These are phyloP conservation scores for Nomada fabriciana DNA, from an alignment of 2,888 invertebrate species.

Conservation along the genomic window DNA sequence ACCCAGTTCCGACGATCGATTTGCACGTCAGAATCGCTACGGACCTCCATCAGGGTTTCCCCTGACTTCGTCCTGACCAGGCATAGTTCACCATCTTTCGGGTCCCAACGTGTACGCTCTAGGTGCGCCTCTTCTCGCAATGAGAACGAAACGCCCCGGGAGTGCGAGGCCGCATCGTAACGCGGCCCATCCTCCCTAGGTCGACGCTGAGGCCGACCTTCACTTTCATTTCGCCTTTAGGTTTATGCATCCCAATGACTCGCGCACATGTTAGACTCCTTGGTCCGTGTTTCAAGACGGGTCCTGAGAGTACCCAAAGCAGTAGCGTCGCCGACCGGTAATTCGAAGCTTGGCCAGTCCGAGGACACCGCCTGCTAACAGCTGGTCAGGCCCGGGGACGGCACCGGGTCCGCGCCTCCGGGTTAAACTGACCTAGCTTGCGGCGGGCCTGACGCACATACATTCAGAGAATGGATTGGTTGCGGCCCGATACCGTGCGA, in stretches of 20 bases:
- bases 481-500: too few species aligned
- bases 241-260: conserved; percentile 88
- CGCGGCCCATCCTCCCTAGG: conserved; percentile 85
- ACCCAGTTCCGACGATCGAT: conserved; percentile 90
- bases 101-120: too few species aligned
- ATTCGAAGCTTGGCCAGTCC: too few species aligned
- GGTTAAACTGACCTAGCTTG: too few species aligned
- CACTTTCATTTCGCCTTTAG: conserved; percentile 89
- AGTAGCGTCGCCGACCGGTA: too few species aligned
- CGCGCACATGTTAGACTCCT: conserved; percentile 90
- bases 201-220: conserved; percentile 84
- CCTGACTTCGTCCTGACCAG: conserved; percentile 88
- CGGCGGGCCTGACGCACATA: too few species aligned
- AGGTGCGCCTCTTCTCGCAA: too few species aligned
- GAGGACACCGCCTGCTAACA: too few species aligned
- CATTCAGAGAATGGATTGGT: too few species aligned
- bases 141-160: conserved; percentile 76
- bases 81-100: too few species aligned
- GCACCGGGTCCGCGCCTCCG: too few species aligned
- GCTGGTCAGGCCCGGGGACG: too few species aligned
- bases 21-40: conserved; percentile 90
- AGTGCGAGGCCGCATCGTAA: conserved; percentile 85
- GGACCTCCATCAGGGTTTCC: conserved; percentile 88
- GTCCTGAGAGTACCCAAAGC: conserved; percentile 68
- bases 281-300: conserved; percentile 90